phyloP scores from a whole-genome alignment of 2,797 vertebrate genomes.

The Lophotriccus pileatus region DNA sequence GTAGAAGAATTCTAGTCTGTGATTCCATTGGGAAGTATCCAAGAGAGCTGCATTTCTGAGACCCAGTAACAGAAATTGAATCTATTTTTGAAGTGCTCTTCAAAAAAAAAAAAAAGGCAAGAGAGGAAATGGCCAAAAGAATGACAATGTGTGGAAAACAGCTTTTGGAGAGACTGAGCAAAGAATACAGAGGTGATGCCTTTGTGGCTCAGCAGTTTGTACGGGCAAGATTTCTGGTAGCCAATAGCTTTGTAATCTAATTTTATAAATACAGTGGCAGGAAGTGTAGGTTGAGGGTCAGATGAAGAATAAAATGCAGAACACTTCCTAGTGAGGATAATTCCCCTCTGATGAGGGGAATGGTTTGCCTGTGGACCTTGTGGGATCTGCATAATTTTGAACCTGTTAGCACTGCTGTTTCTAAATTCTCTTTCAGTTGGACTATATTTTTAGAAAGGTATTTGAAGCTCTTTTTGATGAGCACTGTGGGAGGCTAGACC shows the following conservation, averaged over 20 bases:
- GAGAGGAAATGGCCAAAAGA: background rate
- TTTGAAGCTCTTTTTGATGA: constrained; percentile 27
- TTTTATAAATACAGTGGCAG: background rate
- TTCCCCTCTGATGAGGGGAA: background rate
- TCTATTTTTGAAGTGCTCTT: background rate
- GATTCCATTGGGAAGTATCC: background rate
- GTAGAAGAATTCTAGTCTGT: background rate
- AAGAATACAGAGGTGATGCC: background rate
- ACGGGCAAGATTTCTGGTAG: background rate
- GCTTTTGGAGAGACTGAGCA: background rate
- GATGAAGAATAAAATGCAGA: background rate
- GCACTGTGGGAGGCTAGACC: background rate
- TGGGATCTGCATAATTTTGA: background rate
- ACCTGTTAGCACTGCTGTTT: background rate
- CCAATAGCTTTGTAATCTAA: background rate
- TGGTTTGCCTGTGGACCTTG: background rate
- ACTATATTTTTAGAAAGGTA: constrained; percentile 1
- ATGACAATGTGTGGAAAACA: background rate
- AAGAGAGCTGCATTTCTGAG: background rate
- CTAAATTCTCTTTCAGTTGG: background rate
- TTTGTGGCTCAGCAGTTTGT: background rate
- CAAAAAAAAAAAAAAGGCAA: too few relatives aligned
- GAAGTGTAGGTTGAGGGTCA: background rate
- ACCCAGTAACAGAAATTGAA: background rate
- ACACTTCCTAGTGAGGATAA: background rate